These are phyloP conservation scores for Mycalesis mineus DNA, from an alignment of 2,888 invertebrate species.

Conservation along the genomic window DNA sequence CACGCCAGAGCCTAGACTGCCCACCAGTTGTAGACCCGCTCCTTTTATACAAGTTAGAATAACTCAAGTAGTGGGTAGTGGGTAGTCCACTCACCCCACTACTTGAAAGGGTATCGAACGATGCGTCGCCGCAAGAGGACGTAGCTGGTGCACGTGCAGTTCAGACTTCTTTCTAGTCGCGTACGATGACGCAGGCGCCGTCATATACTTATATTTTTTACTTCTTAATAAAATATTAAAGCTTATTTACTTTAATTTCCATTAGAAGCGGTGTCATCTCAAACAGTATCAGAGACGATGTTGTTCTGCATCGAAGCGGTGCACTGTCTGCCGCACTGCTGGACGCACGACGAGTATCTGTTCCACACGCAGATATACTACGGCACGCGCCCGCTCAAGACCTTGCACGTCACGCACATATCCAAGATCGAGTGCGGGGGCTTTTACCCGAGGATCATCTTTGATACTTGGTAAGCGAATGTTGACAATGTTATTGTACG, in stretches of 20 bases:
- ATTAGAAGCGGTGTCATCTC: constrained; percentile 82
- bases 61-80: too few species aligned
- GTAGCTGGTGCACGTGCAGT: too few species aligned
- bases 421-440: constrained; percentile 82
- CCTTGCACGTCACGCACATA: constrained; percentile 84
- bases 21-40: too few species aligned
- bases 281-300: constrained; percentile 85
- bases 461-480: constrained; percentile 87
- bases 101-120: too few species aligned
- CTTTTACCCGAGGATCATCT: constrained; percentile 89
- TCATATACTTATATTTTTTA: too few species aligned
- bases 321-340: constrained; percentile 85
- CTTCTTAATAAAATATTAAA: not conserved
- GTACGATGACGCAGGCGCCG: too few species aligned
- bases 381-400: constrained; percentile 87
- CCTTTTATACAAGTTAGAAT: too few species aligned
- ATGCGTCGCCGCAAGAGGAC: too few species aligned
- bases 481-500: too few species aligned
- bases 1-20: too few species aligned
- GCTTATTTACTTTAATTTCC: not conserved
- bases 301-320: constrained; percentile 89
- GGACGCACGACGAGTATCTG: constrained; percentile 91
- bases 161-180: too few species aligned
- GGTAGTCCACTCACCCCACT: too few species aligned
- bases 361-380: constrained; percentile 92